Percentiles rank a stretch among this genome's conserved stretches.
Conservation (phyloP, 2,888 invertebrate species). For the Pandemis cinnamomeana region DNA sequence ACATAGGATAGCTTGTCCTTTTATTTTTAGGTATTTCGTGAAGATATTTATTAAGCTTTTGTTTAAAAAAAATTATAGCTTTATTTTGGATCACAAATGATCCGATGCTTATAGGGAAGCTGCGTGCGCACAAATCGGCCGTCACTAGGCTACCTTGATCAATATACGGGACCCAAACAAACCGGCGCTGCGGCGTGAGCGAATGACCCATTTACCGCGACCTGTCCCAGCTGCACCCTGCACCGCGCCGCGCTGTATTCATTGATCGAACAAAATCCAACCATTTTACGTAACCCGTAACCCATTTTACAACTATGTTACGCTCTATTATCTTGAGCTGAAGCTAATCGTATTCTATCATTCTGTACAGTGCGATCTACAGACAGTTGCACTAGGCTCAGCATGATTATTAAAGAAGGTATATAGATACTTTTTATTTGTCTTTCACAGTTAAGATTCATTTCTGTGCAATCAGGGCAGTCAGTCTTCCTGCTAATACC, state of each 20-base stretch:
- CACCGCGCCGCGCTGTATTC: conserved; percentile 29
- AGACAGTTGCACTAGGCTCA: not conserved
- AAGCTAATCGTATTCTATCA: not conserved
- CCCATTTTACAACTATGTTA: conserved; percentile 23
- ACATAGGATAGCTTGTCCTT: too few species aligned
- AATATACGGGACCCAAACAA: conserved; percentile 82
- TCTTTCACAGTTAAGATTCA: too few species aligned
- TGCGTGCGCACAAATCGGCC: conserved; percentile 71
- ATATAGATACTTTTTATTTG: not conserved
- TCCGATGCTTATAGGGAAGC: conserved; percentile 45
- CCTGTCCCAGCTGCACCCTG: conserved; percentile 47
- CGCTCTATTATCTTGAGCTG: not conserved
- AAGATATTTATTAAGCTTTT: too few species aligned
- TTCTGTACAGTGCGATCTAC: not conserved
- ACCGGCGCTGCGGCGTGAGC: conserved; percentile 70
- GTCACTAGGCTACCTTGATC: conserved; percentile 59
- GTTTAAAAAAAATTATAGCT: not conserved
- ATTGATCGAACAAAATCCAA: conserved; percentile 24
- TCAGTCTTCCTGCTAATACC: too few species aligned
- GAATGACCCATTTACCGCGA: conserved; percentile 74
- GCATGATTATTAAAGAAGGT: not conserved
- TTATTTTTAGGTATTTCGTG: too few species aligned
- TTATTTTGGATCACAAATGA: not conserved
- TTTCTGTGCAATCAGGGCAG: too few species aligned
- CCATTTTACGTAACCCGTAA: conserved; percentile 33